Percentiles rank a stretch among this genome's conserved stretches.
These are phyloP conservation scores for Gymnothorax reevesii DNA, from an alignment of 2,797 vertebrate genomes.

Conservation along the genomic window DNA sequence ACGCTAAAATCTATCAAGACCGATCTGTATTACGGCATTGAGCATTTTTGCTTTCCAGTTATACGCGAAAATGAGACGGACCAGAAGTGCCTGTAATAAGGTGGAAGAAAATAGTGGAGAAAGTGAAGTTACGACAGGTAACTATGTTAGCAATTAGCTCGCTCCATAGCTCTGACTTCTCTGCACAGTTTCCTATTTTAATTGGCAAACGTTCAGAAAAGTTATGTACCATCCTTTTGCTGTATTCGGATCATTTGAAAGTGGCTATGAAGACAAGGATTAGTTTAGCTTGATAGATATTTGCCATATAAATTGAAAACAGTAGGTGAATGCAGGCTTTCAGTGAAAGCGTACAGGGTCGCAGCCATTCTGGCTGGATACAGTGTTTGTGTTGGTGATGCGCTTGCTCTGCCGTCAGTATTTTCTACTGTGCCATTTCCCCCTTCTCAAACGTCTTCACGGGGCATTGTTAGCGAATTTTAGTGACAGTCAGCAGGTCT, in stretches of 20 bases:
- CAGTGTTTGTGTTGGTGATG: too few relatives aligned
- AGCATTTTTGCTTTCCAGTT: not conserved
- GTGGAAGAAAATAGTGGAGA: slow-evolving; percentile 32
- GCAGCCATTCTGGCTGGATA: too few relatives aligned
- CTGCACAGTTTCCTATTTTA: not conserved
- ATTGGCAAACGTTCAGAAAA: not conserved
- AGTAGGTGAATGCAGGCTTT: not conserved
- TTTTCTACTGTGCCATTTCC: too few relatives aligned
- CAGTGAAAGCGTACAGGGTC: not conserved
- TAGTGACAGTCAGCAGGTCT: too few relatives aligned
- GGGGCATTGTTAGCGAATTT: too few relatives aligned
- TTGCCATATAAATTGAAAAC: not conserved
- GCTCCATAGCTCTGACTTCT: not conserved
- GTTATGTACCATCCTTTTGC: not conserved
- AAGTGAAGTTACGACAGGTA: slow-evolving; percentile 53
- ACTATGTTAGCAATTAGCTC: not conserved
- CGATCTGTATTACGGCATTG: not conserved
- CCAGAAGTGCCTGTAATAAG: slow-evolving; percentile 55
- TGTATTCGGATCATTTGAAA: not conserved
- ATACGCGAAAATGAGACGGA: slow-evolving; percentile 59
- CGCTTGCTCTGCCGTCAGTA: too few relatives aligned
- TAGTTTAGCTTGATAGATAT: not conserved
- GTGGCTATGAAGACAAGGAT: not conserved
- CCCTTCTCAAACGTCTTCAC: too few relatives aligned
- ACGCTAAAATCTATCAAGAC: not conserved